A percentile compares a stretch with the other conserved stretches of the same genome.
phyloP scores from a whole-genome alignment of 2,113 vertebrate species.

The Amblyopsis rosae region DNA sequence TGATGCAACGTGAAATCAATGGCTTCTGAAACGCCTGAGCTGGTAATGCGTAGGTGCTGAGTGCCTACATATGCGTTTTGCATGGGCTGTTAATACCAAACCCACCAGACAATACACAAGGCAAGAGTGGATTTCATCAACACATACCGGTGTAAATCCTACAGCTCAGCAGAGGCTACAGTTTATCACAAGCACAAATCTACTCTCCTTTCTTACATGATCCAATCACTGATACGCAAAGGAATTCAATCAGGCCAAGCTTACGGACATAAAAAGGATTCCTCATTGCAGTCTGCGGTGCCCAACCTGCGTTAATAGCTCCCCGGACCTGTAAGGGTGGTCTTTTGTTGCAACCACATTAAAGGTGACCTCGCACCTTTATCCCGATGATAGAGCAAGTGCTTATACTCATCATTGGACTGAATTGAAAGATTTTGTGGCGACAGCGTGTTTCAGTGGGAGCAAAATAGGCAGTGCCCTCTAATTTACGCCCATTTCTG shows the following conservation, averaged over 20 bases:
- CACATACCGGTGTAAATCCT: conserved; percentile 68
- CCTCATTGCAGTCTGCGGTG: conserved; percentile 56
- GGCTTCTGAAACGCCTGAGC: conserved; percentile 42
- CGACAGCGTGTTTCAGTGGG: conserved; percentile 57
- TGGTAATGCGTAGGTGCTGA: conserved; percentile 34
- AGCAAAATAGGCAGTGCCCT: conserved; percentile 54
- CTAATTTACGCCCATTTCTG: conserved; percentile 45
- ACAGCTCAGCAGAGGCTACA: conserved; percentile 69
- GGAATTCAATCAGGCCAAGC: conserved; percentile 78
- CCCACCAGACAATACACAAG: conserved; percentile 30
- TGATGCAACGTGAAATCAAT: conserved; percentile 30
- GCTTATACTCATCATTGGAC: conserved; percentile 66
- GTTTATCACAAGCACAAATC: conserved; percentile 77
- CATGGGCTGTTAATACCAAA: conserved; percentile 39
- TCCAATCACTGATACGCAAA: conserved; percentile 78
- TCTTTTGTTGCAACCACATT: conserved; percentile 74
- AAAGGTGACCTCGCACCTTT: conserved; percentile 75
- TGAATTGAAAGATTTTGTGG: conserved; percentile 59
- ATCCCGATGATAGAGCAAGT: conserved; percentile 61
- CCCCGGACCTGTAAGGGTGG: conserved; percentile 61
- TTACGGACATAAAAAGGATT: conserved; percentile 75
- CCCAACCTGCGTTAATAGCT: conserved; percentile 71
- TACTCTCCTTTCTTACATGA: conserved; percentile 73
- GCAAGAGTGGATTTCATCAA: conserved; percentile 71
- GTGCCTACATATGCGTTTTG: conserved; percentile 45